Evolutionary conservation across 2,797 vertebrate species (phyloP), one percentile per base, ranked within the genome.

Genomic region (Gallinago stenura): DNA sequence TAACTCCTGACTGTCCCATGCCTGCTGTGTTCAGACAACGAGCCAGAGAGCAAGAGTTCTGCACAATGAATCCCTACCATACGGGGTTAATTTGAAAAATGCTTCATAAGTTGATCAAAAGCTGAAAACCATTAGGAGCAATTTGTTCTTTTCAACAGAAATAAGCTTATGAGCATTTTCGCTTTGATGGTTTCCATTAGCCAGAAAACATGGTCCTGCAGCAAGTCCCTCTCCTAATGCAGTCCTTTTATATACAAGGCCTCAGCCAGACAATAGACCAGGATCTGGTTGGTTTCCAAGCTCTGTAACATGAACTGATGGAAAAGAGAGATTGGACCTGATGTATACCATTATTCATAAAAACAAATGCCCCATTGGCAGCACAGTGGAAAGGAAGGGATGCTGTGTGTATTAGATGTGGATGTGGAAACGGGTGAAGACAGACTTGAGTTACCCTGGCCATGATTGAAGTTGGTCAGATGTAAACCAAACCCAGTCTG

Each of bases 61-160:
- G 53, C 20, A 54, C 33, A 61, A 17, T 0, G 2, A 89, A 84
- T 43, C 48, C 64, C 57, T 48, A 14, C 70, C 68, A 60, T 72
- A 65, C 3, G 0, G 73, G 77, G 60, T 94, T 95, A 93, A 94
- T 93, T 92, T 92, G 60, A 84, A 87, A 95, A 96, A 83, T 84
- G 45, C 41, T 57, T 91, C 83, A 41, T 89, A 87, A 89, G 26
- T 80, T 90, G 80, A 93, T 93, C 94, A 96, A 96, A 96, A 96
- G 85, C 93, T 94, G 83, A 95, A 96, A 94, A 94, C 64, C 68
- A 90, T 96, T 95, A 92, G 68, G 45, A 89, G 53, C 25, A 95
- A 95, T 95, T 96, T 96, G 95, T 94, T 95, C 80, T 94, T 95
- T 95, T 92, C 77, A 89, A 90, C 90, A 97, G 94, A 96, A 95